Conservation (phyloP, 2,797 vertebrate genomes). For the Lutjanus argentimaculatus region DNA sequence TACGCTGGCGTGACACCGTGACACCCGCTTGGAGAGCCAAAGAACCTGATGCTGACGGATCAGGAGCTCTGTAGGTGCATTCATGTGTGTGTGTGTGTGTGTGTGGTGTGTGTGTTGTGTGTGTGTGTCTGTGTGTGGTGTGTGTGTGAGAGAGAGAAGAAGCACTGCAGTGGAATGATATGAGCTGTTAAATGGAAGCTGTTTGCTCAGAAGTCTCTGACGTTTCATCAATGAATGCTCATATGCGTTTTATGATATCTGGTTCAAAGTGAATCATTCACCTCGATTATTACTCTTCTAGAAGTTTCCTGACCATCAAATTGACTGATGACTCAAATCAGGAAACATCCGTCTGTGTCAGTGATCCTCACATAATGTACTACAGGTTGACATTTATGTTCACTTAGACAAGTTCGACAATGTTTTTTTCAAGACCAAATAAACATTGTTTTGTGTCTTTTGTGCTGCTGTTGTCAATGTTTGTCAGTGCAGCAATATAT, state of each 20-base stretch:
- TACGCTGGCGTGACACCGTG: conserved; percentile 39
- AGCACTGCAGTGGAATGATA: not conserved
- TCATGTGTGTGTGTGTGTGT: conserved; percentile 33
- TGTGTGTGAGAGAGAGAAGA: conserved; percentile 7
- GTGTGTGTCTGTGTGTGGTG: conserved; percentile 10
- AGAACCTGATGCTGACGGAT: conserved; percentile 45
- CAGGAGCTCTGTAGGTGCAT: not conserved
- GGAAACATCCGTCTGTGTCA: not conserved
- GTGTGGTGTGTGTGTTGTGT: conserved; percentile 20
- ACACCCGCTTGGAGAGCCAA: conserved; percentile 23
- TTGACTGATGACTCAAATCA: not conserved
- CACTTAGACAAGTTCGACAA: not conserved
- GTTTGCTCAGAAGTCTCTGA: not conserved
- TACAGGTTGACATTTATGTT: not conserved
- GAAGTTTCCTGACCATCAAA: not conserved
- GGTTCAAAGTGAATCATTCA: conserved; percentile 37
- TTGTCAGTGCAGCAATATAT: too few species aligned
- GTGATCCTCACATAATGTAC: not conserved
- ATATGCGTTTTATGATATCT: conserved; percentile 20
- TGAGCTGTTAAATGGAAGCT: not conserved
- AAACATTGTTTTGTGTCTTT: not conserved
- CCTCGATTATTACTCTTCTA: not conserved
- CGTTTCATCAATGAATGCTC: not conserved
- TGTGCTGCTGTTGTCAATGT: not conserved
- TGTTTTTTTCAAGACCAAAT: too few species aligned